These are phyloP conservation scores for Hypercompe scribonia DNA, from an alignment of 2,888 invertebrate genomes.

Conservation along the genomic window DNA sequence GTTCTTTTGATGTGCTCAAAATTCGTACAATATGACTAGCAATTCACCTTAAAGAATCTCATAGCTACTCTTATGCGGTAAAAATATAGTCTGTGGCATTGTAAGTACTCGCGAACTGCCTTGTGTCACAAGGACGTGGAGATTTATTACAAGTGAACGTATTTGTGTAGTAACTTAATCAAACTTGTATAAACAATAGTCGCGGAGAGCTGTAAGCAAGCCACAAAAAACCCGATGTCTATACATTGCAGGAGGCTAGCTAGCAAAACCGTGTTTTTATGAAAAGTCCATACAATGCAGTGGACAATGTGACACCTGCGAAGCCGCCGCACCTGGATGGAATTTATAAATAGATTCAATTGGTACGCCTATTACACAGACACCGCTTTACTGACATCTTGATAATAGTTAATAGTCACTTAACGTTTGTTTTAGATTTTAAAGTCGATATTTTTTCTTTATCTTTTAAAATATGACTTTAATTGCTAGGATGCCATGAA, in stretches of 20 bases:
- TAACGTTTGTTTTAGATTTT: constrained; percentile 1
- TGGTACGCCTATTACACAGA: constrained; percentile 59
- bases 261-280: constrained; percentile 71
- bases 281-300: constrained; percentile 77
- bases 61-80: not conserved
- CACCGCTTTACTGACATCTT: constrained; percentile 20
- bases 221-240: constrained; percentile 44
- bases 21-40: constrained; percentile 18
- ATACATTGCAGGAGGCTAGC: constrained; percentile 39
- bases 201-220: constrained; percentile 37
- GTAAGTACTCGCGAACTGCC: not conserved
- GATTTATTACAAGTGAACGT: constrained; percentile 14
- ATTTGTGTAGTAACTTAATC: constrained; percentile 36
- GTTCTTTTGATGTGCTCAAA: constrained; percentile 35
- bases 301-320: constrained; percentile 81
- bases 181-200: constrained; percentile 45
- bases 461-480: not conserved
- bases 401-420: not conserved
- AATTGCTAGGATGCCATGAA: not conserved
- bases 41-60: not conserved
- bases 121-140: not conserved
- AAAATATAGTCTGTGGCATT: not conserved
- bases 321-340: constrained; percentile 74
- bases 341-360: constrained; percentile 77
- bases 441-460: not conserved